A percentile compares a stretch with the other conserved stretches of the same genome.
Conservation (phyloP, 1,140 invertebrate genomes). For the Venturia canescens region DNA sequence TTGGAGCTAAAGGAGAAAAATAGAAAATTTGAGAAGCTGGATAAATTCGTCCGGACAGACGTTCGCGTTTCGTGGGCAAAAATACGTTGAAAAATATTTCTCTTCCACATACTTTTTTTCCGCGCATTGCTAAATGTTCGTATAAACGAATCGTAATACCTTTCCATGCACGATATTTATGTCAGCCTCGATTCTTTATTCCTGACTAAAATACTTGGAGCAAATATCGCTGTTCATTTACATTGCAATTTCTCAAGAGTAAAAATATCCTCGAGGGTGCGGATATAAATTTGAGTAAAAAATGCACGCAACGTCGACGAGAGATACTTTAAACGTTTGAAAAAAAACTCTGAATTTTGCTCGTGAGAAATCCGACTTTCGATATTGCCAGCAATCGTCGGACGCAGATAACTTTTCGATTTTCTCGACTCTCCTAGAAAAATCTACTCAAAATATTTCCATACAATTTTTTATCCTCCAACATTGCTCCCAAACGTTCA, state of each 20-base stretch:
- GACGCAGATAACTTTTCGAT: no score
- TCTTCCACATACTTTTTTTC: no score
- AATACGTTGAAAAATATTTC: no score
- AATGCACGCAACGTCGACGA: neutral
- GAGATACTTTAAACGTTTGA: neutral
- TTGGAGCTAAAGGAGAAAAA: no score
- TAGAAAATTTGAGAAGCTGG: neutral
- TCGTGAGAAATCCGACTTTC: no score
- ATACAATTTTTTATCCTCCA: no score
- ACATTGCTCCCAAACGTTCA: no score
- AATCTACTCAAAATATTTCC: no score
- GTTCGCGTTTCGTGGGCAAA: no score
- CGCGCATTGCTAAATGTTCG: neutral
- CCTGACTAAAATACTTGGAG: conserved; percentile 28
- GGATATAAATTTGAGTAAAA: neutral
- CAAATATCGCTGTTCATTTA: neutral
- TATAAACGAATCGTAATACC: neutral
- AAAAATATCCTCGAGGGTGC: neutral
- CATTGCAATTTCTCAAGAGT: conserved; percentile 25
- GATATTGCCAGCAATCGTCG: no score
- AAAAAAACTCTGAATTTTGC: neutral
- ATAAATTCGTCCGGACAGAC: neutral
- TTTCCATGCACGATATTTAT: conserved; percentile 30
- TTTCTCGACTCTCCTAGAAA: no score
- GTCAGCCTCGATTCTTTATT: conserved; percentile 37